A percentile compares a stretch with the other conserved stretches of the same genome.
phyloP scores from a whole-genome alignment of 1,140 invertebrate species.

The Bombus balteatus region DNA sequence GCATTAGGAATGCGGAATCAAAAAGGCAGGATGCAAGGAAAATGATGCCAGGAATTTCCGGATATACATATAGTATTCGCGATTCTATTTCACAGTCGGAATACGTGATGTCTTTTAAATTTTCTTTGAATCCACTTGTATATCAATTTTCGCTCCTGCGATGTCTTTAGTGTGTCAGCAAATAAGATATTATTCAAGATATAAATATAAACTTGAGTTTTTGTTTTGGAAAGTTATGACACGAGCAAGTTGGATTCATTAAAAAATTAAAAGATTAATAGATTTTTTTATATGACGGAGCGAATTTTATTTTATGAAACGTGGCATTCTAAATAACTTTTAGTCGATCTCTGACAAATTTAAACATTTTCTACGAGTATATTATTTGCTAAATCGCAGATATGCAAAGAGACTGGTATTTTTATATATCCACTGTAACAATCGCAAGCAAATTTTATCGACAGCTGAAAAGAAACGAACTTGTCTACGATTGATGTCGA shows the following conservation, averaged over 20 bases:
- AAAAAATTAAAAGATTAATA: neutral
- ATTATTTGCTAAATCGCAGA: too few relatives aligned
- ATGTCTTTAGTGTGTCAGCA: neutral
- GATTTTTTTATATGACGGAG: too few relatives aligned
- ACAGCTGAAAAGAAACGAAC: neutral
- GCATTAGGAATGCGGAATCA: conserved; percentile 3
- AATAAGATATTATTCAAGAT: neutral
- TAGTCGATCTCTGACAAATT: too few relatives aligned
- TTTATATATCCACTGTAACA: too few relatives aligned
- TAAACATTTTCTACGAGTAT: too few relatives aligned
- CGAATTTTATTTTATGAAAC: too few relatives aligned
- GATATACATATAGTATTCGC: neutral
- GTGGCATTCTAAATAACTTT: too few relatives aligned
- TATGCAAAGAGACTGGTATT: too few relatives aligned
- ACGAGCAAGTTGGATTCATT: neutral
- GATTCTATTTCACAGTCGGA: neutral
- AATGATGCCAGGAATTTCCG: neutral
- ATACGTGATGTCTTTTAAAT: too few relatives aligned
- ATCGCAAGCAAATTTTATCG: neutral
- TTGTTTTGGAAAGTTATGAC: too few relatives aligned
- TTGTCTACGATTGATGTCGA: neutral
- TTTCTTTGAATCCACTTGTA: too few relatives aligned
- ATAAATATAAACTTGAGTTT: too few relatives aligned
- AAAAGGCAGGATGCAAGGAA: neutral
- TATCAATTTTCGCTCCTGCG: neutral